Evolutionary conservation across 2,113 vertebrate species (phyloP), one percentile per base, ranked within the genome.

Genomic region (Hyaena hyaena): DNA sequence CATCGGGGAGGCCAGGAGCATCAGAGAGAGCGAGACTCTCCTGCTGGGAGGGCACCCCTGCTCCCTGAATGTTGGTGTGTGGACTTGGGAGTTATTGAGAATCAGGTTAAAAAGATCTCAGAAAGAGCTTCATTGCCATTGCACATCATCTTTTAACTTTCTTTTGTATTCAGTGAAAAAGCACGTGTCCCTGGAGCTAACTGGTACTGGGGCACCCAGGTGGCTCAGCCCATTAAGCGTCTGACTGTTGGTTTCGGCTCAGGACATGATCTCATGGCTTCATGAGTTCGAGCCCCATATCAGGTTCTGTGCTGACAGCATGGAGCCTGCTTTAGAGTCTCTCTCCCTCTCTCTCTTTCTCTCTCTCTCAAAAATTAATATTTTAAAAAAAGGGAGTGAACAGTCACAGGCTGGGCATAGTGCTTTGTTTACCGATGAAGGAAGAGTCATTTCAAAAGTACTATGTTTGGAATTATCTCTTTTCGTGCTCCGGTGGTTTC

Each of bases 101-200:
- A 85, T 80, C 19, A 45, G 15, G 24, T 61, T 26, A 71, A 90
- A 92, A 74, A 87, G 76, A 15, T 43, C 11, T 43, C 11, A 68
- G 48, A 31, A 90, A 68, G n/a, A 84, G 31, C 53, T 83, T 93
- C 39, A 81, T 97, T 95, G 33, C 90, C 19, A 81, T 14, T 84
- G 53, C 33, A n/a, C 39, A 63, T 43, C 28, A 87, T 61, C 12
- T n/a, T 85, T n/a, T 81, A 93, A 93, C 33, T 77, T 93, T 84
- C 35, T 83, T 88, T 88, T 88, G 17, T 79, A 39, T 63, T 80
- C 77, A 66, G 15, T 84, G 50, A 48, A 63, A 84, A 84, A 55
- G 53, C 17, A 5, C 39, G 23, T 53, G 39, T 73, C 69, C 1
- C 7, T 79, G 63, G 53, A 91, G 71, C 79, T 73, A 66, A 80